phyloP scores from a whole-genome alignment of 2,888 invertebrate genomes.

The Silvanus unidentatus region DNA sequence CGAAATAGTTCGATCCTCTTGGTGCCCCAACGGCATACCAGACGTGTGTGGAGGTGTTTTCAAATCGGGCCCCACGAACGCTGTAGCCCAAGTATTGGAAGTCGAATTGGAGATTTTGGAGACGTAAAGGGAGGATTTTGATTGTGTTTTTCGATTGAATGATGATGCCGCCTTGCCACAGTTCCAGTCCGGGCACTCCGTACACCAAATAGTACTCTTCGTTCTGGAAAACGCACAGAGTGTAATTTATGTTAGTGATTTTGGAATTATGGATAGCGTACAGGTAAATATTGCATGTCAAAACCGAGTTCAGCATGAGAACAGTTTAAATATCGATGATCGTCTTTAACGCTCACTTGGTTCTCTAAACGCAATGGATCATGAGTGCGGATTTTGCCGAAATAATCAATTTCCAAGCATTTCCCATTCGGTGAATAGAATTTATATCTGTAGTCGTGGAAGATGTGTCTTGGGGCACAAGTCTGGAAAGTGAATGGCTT shows the following conservation, averaged over 20 bases:
- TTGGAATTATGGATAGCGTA: neutral
- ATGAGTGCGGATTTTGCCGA: neutral
- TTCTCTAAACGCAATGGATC: neutral
- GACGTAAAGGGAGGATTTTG: no score
- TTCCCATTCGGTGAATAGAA: neutral
- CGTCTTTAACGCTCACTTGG: neutral
- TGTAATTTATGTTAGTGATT: neutral
- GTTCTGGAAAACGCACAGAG: neutral
- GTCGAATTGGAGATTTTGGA: neutral
- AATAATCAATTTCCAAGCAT: neutral
- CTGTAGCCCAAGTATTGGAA: conserved; percentile 19
- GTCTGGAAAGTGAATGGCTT: conserved; percentile 7
- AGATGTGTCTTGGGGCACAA: conserved; percentile 16
- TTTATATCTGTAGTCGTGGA: neutral
- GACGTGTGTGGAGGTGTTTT: conserved; percentile 30
- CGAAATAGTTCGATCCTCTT: conserved; percentile 26
- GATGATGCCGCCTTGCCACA: no score
- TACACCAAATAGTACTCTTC: no score
- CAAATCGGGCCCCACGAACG: conserved; percentile 16
- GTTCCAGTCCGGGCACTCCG: no score
- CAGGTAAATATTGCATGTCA: neutral
- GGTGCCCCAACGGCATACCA: conserved; percentile 54
- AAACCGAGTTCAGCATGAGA: neutral
- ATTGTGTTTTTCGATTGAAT: no score
- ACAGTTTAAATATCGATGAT: neutral